Evolutionary conservation across 1,140 invertebrate genomes (phyloP), one percentile per base, ranked within the genome.

Genomic region (Scaptomyza graminum): DNA sequence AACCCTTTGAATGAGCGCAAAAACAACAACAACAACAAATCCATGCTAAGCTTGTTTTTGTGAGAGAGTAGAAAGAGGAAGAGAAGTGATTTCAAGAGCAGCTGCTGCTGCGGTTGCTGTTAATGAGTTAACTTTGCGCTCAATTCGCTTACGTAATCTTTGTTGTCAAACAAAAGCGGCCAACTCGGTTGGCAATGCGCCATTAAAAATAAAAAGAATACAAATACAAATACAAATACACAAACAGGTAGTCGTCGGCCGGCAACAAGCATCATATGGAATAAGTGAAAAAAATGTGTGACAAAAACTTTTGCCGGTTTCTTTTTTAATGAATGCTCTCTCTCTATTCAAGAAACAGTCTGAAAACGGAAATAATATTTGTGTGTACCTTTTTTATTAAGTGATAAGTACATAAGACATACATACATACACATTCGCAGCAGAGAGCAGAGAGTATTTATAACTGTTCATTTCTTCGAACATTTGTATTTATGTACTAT

Each of bases 121-220:
- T 59, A 46, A 50, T 31, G 18, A 50, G 31, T 12, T 43, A 18
- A 12, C 9, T 37, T 55, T 31, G 31, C 18, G 44, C 34, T 59
- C 34, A 59, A 34, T 28, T n/a, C 39, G 71, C 75, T 87, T 76
- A 88, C 82, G 83, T 69, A 88, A 87, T 69, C 75, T 88, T 87
- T 87, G 82, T 87, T 87, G 68, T 87, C 49, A 87, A 87, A 87
- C 82, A 87, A 83, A 78, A 65, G 67, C 61, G 49, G 47, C 59
- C 39, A 55, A 49, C 46, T 0, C 37, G 11, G 4, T 41, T 41
- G 37, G 81, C 80, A 84, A 6, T 50, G 31, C 37, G 81, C 74
- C 81, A 87, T 59, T 59, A 66, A 31, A 16, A 65, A 79, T 47
- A 87, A 66, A 66, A 66, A 31, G 11, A 65, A 79, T n/a, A n/a